Base-by-base conservation (phyloP, 2,888 invertebrate genomes). In the Acleris cristana region DNA sequence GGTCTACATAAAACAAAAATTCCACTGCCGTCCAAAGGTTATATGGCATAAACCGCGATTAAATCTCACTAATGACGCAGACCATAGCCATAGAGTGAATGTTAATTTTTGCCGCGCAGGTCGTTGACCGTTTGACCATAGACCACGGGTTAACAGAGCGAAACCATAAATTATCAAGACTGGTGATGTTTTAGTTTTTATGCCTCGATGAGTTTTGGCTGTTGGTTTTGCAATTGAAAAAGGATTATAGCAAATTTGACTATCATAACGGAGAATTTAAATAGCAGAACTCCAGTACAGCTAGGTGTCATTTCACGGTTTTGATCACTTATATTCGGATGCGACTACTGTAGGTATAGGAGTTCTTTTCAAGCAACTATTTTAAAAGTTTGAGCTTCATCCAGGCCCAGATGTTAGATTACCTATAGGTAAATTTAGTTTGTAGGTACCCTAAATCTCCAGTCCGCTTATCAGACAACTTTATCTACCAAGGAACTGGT, bases 61-160 rank as follows among this genome's bases (percentile, higher is more conserved):
- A 51, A 40, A 57, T 60, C 58, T 51, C 52, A 48, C 55, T 61
- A 60, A 56, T 57, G 52, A 52, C 45, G n/a, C 40, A 19, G 40
- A 45, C 57, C 53, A 53, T 58, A 56, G 54, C 30, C 14, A 45
- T 52, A 52, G 34, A 63, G 81, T 81, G 83, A 85, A 84, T 83
- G 84, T 82, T 79, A 83, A 81, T 84, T 85, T 84, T 83, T 79
- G 82, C 80, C 75, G 82, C 78, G 87, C 40, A 40, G 40, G 79
- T 86, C 85, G 75, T 81, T 79, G 84, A 79, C 83, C 83, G 76
- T 83, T 82, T 80, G 82, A 85, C 86, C 85, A 86, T 86, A 86
- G 84, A 82, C 81, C 82, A 83, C 78, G 73, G 70, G 80, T 86
- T 84, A 87, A 86, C 87, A 88, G 88, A 88, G 86, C 87, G 79